Evolutionary conservation across 2,797 vertebrate species (phyloP), one percentile per base, ranked within the genome.

Genomic region (Crax fasciolata): DNA sequence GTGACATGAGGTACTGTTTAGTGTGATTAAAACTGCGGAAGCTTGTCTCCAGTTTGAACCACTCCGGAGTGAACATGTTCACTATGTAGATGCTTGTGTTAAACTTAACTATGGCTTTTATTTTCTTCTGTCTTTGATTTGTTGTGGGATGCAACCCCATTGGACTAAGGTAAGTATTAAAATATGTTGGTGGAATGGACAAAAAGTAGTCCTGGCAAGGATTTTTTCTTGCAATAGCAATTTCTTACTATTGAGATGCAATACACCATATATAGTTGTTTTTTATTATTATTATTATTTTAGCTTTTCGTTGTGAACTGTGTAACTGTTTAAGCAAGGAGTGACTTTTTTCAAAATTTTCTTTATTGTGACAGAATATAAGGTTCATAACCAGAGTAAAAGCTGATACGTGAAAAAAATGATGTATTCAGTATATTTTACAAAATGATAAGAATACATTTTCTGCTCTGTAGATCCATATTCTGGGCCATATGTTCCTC

Each of bases 401-500:
- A 74, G 35, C 70, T 71, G 78, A 38, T 9, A 23, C 17, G n/a
- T 68, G 41, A 39, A 78, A 87, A 85, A 84, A 28, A 4, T 14
- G 58, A 79, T 23, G 16, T 65, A 74, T 87, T 63, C 17, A 48
- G 89, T 83, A 87, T 92, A 90, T 90, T 94, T 94, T 58, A 80
- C 49, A 84, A 82, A 91, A 76, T 3, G 1, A 44, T 44, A 46
- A 58, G 44, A 92, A 85, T 92, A 62, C 19, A 83, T 88, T 93
- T 93, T 88, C 39, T 86, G 41, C 86, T 89, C 91, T 76, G 21
- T 59, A 72, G 73, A 41, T 77, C 54, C 35, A 38, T 85, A 70
- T 76, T 89, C 70, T 71, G 43, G 39, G 59, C 92, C 94, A 88
- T 94, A 95, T 96, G 93, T 82, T 93, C 49, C 52, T 94, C 51